A percentile compares a stretch with the other conserved stretches of the same genome.
Evolutionary conservation across 1,140 invertebrate genomes (phyloP).

Genomic region (Sinonovacula constricta): DNA sequence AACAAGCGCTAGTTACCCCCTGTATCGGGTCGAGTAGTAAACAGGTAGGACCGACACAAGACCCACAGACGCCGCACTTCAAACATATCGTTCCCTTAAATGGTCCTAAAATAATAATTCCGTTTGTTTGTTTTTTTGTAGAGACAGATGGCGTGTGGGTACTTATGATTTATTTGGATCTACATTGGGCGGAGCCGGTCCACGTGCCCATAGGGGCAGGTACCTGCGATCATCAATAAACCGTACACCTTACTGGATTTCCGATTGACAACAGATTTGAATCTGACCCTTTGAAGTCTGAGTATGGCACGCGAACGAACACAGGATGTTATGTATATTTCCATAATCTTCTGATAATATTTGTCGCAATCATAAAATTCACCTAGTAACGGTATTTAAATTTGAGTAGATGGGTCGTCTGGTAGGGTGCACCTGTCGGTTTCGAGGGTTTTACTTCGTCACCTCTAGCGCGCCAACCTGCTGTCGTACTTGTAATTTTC

Average conservation of each 20-base stretch:
- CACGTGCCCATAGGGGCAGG: slow-evolving; percentile 14
- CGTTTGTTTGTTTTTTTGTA: background rate
- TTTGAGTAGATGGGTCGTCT: background rate
- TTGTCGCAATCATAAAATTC: slow-evolving; percentile 35
- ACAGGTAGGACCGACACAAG: slow-evolving; percentile 5
- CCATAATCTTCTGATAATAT: slow-evolving; percentile 45
- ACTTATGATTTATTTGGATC: slow-evolving; percentile 16
- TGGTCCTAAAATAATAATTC: background rate
- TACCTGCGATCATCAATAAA: slow-evolving; percentile 18
- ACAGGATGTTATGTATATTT: slow-evolving; percentile 39
- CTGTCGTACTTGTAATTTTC: background rate
- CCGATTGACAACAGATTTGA: slow-evolving; percentile 40
- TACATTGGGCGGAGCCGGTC: slow-evolving; percentile 15
- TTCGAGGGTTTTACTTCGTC: background rate
- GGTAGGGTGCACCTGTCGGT: background rate
- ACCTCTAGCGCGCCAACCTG: background rate
- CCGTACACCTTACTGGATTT: slow-evolving; percentile 33
- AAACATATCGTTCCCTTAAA: background rate
- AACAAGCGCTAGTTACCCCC: slow-evolving; percentile 45
- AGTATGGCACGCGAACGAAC: slow-evolving; percentile 40
- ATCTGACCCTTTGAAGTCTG: slow-evolving; percentile 42
- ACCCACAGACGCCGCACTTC: slow-evolving; percentile 21
- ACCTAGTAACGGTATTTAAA: slow-evolving; percentile 52
- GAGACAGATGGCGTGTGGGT: slow-evolving; percentile 29
- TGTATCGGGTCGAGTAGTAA: background rate